Conservation (phyloP, 92 coral and sea anemone species). For the Meandrina meandrites region DNA sequence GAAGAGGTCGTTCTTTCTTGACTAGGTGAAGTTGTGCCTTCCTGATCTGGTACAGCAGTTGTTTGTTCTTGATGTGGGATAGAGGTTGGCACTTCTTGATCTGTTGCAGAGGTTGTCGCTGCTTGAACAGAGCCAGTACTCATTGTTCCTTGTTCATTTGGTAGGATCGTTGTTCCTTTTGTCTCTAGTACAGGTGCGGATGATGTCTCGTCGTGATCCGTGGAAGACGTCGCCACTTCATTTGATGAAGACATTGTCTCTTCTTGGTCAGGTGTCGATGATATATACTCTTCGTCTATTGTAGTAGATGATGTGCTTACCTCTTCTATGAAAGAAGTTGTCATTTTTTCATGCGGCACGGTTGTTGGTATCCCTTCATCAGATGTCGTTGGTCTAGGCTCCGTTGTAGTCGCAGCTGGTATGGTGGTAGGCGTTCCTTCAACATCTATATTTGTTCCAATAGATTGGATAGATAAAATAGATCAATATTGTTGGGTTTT, state of each 20-base stretch:
- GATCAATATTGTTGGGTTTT: no score
- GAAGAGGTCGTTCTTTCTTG: neutral
- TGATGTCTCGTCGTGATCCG: neutral
- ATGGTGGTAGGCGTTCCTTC: neutral
- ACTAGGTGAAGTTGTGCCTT: neutral
- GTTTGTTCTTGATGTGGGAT: neutral
- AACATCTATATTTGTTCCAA: neutral
- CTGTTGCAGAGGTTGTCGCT: neutral
- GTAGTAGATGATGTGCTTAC: neutral
- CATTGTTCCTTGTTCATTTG: neutral
- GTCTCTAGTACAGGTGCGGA: neutral
- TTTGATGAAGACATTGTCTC: neutral
- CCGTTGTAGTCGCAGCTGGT: conserved; percentile 2
- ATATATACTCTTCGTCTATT: conserved; percentile 6
- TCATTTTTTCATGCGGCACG: neutral
- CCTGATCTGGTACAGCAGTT: neutral
- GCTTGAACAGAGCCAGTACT: neutral
- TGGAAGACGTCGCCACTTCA: neutral
- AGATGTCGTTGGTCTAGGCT: neutral
- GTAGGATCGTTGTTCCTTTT: neutral
- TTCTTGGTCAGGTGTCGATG: conserved; percentile 17
- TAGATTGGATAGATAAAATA: no score
- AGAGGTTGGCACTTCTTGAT: neutral
- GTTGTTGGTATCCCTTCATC: conserved; percentile 25
- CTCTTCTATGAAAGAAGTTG: neutral